Percentiles rank a stretch among this genome's conserved stretches.
These are phyloP conservation scores for Sylvia atricapilla DNA, from an alignment of 2,113 vertebrate genomes.

Conservation along the genomic window DNA sequence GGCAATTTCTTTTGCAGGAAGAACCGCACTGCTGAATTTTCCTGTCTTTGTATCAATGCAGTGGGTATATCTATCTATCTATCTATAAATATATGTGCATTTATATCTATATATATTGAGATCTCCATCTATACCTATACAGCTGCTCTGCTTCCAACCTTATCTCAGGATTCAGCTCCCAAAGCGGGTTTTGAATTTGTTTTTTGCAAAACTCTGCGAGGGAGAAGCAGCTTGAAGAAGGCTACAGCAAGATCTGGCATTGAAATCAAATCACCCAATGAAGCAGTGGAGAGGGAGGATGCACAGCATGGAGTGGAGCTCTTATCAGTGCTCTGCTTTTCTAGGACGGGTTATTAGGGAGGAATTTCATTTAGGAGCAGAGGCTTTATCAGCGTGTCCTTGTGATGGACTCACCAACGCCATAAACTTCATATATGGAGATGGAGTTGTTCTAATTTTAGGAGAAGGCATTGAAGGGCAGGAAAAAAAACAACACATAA, in stretches of 20 bases:
- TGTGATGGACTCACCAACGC: neutral
- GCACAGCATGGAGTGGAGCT: neutral
- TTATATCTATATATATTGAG: neutral
- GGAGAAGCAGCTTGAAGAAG: neutral
- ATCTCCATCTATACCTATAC: neutral
- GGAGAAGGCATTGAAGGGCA: neutral
- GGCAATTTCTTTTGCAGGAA: neutral
- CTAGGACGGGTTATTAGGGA: neutral
- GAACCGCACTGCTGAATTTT: neutral
- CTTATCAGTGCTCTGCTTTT: neutral
- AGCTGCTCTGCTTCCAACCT: neutral
- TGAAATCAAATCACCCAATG: neutral
- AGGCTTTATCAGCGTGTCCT: slow-evolving; percentile 12
- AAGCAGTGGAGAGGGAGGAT: neutral
- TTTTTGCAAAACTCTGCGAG: neutral
- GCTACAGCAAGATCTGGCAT: neutral
- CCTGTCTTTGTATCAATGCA: neutral
- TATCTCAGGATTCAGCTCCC: neutral
- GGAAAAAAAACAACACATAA: fast-evolving
- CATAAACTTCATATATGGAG: neutral
- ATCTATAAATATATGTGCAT: neutral
- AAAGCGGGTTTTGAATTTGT: neutral
- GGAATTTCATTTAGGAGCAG: neutral
- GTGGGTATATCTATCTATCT: neutral
- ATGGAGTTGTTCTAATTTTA: neutral